phyloP scores from a whole-genome alignment of 2,113 vertebrate genomes.

The Lichenostomus cassidix region DNA sequence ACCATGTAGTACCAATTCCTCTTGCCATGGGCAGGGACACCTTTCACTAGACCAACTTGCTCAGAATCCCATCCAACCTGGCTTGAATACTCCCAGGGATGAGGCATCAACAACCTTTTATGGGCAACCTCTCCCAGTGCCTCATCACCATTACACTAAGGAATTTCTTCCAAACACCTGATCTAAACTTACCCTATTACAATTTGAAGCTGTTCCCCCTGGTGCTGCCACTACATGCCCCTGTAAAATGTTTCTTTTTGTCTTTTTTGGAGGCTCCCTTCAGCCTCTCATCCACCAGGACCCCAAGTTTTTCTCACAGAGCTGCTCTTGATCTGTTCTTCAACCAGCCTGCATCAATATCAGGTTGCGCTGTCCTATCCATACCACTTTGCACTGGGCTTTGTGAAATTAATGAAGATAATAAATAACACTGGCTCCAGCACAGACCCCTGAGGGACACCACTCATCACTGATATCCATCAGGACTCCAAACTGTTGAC shows the following conservation, averaged over 20 bases:
- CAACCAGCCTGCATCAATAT: not conserved
- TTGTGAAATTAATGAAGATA: not conserved
- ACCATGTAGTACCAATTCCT: not conserved
- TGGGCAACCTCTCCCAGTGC: not conserved
- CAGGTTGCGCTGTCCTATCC: accelerated
- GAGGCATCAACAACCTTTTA: not conserved
- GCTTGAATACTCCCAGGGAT: not conserved
- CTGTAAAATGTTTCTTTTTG: not conserved
- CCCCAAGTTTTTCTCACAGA: not conserved
- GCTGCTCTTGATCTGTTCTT: accelerated
- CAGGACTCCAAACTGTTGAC: not conserved
- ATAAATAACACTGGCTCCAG: not conserved
- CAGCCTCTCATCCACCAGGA: not conserved
- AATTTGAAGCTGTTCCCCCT: not conserved
- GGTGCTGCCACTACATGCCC: not conserved
- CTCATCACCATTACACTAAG: not conserved
- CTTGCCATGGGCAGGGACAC: too few species aligned
- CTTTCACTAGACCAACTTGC: not conserved
- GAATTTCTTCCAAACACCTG: not conserved
- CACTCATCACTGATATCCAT: not conserved
- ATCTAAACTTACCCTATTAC: not conserved
- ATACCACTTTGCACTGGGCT: not conserved
- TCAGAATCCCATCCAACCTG: not conserved
- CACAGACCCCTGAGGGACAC: not conserved
- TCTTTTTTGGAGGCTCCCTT: not conserved